Evolutionary conservation across 1,140 invertebrate genomes (phyloP), one percentile per base, ranked within the genome.

Genomic region (Theocolax elegans): DNA sequence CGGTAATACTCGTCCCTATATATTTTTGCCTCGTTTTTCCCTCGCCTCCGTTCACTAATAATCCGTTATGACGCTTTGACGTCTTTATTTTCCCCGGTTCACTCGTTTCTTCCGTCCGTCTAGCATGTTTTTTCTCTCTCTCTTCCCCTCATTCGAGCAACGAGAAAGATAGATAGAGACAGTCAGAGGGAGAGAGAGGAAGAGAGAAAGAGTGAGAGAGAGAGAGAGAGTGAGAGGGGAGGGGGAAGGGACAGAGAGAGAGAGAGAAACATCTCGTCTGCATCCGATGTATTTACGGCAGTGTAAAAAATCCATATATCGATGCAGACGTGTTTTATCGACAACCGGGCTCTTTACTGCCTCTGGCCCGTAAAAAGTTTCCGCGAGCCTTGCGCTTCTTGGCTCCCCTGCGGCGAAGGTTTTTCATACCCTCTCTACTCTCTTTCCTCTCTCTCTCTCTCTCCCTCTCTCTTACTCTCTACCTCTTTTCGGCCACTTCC

Each of bases 291-390:
- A 56, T 66, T 66, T 66, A 66, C 25, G 49, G 35, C 38, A 4
- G 25, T 17, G 63, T 56, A 56, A 54, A 66, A 56, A 31, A 46
- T 44, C 35, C 40, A 29, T 54, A 54, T 56, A 66, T 66, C 38
- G 38, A 56, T 66, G 63, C 25, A 49, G 63, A 56, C 63, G 48
- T 66, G 17, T 56, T 66, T 56, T 66, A 66, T 66, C 49, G 63
- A 66, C 51, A 44, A 66, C 23, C 21, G 6, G 59, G 3, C 40
- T 49, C 59, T 63, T 60, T 46, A 25, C 58, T 25, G 12, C 31
- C 27, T 31, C 25, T 49, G 38, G 17, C 25, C 17, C 38, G 38
- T 66, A 66, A 64, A 64, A 64, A 64, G 46, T 53, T 64, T 64
- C 48, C 48, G 21, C 62, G 19, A 53, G 8, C 48, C 48, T 64